These are phyloP conservation scores for Sylvicola cinctus DNA, from an alignment of 2,888 invertebrate species.

Conservation along the genomic window DNA sequence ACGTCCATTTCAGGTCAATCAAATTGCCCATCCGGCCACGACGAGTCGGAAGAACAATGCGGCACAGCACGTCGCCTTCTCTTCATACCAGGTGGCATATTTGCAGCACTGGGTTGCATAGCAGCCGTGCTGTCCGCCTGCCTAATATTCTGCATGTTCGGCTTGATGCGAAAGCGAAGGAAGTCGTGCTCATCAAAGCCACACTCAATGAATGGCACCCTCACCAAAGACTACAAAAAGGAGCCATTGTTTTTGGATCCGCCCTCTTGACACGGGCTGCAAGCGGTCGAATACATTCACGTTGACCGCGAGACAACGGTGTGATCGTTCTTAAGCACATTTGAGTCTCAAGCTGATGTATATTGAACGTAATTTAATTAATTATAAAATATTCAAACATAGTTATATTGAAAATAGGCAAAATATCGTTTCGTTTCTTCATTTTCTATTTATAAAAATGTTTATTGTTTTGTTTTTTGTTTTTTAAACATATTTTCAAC, in stretches of 20 bases:
- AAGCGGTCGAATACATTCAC: slow-evolving; percentile 82
- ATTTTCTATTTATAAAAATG: too few relatives aligned
- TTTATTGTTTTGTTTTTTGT: too few relatives aligned
- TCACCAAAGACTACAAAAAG: slow-evolving; percentile 41
- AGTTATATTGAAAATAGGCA: too few relatives aligned
- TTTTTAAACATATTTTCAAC: too few relatives aligned
- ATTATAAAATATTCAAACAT: too few relatives aligned
- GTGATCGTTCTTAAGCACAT: slow-evolving; percentile 27
- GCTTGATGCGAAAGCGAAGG: slow-evolving; percentile 34
- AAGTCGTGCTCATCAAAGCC: slow-evolving; percentile 28
- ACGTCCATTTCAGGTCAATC: slow-evolving; percentile 18
- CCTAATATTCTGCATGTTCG: slow-evolving; percentile 34
- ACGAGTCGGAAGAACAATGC: slow-evolving; percentile 48
- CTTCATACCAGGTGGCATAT: slow-evolving; percentile 31
- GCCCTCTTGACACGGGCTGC: slow-evolving; percentile 72
- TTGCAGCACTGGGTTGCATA: slow-evolving; percentile 34
- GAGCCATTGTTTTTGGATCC: slow-evolving; percentile 27
- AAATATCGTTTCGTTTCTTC: too few relatives aligned
- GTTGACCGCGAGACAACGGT: slow-evolving; percentile 86
- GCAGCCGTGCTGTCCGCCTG: slow-evolving; percentile 34
- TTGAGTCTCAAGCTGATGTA: too few relatives aligned
- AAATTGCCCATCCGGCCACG: slow-evolving; percentile 44
- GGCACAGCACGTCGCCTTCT: slow-evolving; percentile 31
- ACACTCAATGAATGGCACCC: slow-evolving; percentile 25
- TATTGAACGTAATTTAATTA: too few relatives aligned